Percentiles rank a stretch among this genome's conserved stretches.
phyloP scores from a whole-genome alignment of 2,888 invertebrate genomes.

The Harpagoxenus sublaevis region DNA sequence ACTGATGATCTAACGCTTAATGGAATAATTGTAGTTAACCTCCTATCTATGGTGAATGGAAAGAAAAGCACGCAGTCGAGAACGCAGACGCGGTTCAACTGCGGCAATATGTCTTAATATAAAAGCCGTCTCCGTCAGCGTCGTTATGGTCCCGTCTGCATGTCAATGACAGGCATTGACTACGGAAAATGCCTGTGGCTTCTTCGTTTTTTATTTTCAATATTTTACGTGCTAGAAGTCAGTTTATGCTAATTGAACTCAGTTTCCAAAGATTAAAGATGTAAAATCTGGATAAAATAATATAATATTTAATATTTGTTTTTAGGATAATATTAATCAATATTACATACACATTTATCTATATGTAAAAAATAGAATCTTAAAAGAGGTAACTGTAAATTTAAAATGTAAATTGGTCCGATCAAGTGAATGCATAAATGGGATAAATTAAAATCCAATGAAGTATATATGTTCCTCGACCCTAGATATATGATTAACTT shows the following conservation, averaged over 20 bases:
- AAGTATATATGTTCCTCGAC: background rate
- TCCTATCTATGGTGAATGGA: constrained; percentile 60
- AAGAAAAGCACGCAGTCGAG: constrained; percentile 63
- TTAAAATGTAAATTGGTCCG: background rate
- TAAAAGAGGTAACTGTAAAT: background rate
- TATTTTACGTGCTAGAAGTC: background rate
- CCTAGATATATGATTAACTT: constrained; percentile 20
- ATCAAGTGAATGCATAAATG: background rate
- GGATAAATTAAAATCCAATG: constrained; percentile 12
- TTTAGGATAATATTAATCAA: background rate
- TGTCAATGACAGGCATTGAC: constrained; percentile 62
- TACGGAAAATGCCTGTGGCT: constrained; percentile 32
- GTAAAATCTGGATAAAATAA: background rate
- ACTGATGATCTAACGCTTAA: constrained; percentile 75
- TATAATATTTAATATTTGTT: background rate
- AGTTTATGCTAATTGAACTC: background rate
- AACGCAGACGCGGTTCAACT: constrained; percentile 75
- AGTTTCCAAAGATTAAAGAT: background rate
- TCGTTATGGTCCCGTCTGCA: constrained; percentile 67
- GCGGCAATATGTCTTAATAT: constrained; percentile 78
- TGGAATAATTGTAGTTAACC: constrained; percentile 72
- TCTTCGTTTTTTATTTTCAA: constrained; percentile 1
- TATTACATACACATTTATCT: background rate
- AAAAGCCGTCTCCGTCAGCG: constrained; percentile 65
- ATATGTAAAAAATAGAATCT: background rate